Evolutionary conservation across 2,113 vertebrate species (phyloP).

Genomic region (Trichomycterus rosablanca): DNA sequence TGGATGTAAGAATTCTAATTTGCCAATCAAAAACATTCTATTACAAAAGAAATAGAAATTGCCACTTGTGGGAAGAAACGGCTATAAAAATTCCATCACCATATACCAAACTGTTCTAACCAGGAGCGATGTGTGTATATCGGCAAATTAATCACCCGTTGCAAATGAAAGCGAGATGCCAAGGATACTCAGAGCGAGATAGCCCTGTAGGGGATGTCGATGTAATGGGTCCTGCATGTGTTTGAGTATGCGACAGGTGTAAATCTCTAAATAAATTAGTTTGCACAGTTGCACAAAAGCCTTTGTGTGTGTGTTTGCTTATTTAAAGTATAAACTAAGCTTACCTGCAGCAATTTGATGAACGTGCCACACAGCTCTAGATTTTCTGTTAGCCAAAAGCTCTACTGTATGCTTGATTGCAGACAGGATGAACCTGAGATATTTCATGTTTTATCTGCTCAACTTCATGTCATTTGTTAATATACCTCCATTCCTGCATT

Average conservation of each 20-base stretch:
- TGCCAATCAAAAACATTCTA: background rate
- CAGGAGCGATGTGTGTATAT: slow-evolving; percentile 53
- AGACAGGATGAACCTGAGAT: too few relatives aligned
- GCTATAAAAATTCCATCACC: background rate
- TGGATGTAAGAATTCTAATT: slow-evolving; percentile 1
- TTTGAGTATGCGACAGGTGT: background rate
- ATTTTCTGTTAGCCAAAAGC: too few relatives aligned
- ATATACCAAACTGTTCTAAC: slow-evolving; percentile 44
- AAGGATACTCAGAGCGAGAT: slow-evolving; percentile 54
- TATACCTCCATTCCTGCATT: too few relatives aligned
- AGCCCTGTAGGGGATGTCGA: slow-evolving; percentile 21
- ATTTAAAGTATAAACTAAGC: too few relatives aligned
- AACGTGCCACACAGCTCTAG: too few relatives aligned
- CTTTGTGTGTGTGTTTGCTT: too few relatives aligned
- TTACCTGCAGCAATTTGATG: too few relatives aligned
- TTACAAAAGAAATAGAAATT: background rate
- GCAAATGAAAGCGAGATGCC: slow-evolving; percentile 57
- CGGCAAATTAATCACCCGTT: slow-evolving; percentile 62
- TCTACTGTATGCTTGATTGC: too few relatives aligned
- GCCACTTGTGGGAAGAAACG: slow-evolving; percentile 1
- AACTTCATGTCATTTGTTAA: too few relatives aligned
- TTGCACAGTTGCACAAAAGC: too few relatives aligned
- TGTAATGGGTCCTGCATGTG: background rate
- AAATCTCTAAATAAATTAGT: too few relatives aligned
- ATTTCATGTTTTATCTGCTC: too few relatives aligned